A percentile compares a stretch with the other conserved stretches of the same genome.
Conservation (phyloP, 2,888 invertebrate species). For the Leptinotarsa haldemani region DNA sequence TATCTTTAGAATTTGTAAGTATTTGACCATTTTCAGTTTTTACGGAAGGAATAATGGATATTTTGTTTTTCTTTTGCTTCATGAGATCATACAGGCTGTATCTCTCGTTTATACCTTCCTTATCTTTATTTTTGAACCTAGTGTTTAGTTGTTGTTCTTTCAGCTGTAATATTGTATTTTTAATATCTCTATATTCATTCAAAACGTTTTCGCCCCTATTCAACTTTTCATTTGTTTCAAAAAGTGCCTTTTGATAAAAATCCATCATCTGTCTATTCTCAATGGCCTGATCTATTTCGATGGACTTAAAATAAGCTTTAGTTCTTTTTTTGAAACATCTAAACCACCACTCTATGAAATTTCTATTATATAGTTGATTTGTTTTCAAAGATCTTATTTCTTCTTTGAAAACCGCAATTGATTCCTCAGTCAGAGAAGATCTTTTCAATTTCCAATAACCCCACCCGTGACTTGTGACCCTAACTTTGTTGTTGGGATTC, state of each 20-base stretch:
- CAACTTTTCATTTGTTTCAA: neutral
- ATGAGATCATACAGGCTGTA: too few relatives aligned
- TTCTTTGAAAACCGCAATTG: neutral
- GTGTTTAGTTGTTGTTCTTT: constrained; percentile 2
- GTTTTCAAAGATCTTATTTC: neutral
- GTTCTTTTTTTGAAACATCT: neutral
- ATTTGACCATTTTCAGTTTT: neutral
- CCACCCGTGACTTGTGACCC: neutral
- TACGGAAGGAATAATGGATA: neutral
- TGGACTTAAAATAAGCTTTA: neutral
- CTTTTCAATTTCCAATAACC: constrained; percentile 13
- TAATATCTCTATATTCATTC: constrained; percentile 1
- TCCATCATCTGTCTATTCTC: neutral
- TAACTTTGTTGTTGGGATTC: too few relatives aligned
- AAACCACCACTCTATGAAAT: constrained; percentile 9
- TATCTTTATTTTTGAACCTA: too few relatives aligned
- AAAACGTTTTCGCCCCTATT: neutral
- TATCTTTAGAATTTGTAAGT: too few relatives aligned
- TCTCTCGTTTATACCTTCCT: too few relatives aligned
- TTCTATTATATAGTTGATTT: neutral
- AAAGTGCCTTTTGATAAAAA: neutral
- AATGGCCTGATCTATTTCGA: neutral
- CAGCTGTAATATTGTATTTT: neutral
- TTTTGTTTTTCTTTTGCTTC: neutral
- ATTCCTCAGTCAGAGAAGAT: neutral